Evolutionary conservation across 53 echinoderm and acorn worm genomes (phyloP).

Genomic region (Stichopus horrens): DNA sequence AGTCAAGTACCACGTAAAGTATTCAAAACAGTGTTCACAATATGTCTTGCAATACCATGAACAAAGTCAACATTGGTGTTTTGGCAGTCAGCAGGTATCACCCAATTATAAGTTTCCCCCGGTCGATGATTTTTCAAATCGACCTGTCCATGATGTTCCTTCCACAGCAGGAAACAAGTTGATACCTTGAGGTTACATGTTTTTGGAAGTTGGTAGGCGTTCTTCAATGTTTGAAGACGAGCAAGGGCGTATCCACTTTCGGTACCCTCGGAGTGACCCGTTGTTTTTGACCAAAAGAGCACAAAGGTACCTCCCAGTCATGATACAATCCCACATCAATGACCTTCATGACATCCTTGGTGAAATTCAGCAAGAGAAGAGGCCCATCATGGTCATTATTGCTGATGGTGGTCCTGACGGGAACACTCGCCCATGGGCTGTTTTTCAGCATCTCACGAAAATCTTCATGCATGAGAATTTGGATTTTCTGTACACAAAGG

Average conservation of each 20-base stretch:
- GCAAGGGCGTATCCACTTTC: slow-evolving; percentile 6
- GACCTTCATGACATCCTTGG: slow-evolving; percentile 31
- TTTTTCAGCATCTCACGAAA: background rate
- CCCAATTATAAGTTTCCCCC: slow-evolving; percentile 6
- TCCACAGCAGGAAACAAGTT: slow-evolving; percentile 29
- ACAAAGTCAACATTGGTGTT: slow-evolving; percentile 5
- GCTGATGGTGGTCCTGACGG: slow-evolving; percentile 54
- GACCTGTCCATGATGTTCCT: slow-evolving; percentile 58
- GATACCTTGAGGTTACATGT: slow-evolving; percentile 53
- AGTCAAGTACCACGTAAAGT: slow-evolving; percentile 46
- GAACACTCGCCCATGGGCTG: slow-evolving; percentile 48
- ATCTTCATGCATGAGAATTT: slow-evolving; percentile 37
- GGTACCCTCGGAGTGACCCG: slow-evolving; percentile 21
- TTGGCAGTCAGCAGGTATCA: background rate
- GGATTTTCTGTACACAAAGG: slow-evolving; percentile 50
- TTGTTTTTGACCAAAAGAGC: slow-evolving; percentile 15
- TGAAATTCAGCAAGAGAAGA: background rate
- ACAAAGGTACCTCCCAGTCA: slow-evolving; percentile 39
- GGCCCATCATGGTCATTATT: slow-evolving; percentile 8
- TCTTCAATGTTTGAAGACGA: background rate
- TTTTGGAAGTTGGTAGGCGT: background rate
- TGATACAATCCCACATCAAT: slow-evolving; percentile 47
- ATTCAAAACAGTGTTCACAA: slow-evolving; percentile 22
- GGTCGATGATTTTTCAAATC: slow-evolving; percentile 37
- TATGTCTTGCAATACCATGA: slow-evolving; percentile 26